Conservation (phyloP, 2,113 vertebrate genomes). For the Hoplias malabaricus region DNA sequence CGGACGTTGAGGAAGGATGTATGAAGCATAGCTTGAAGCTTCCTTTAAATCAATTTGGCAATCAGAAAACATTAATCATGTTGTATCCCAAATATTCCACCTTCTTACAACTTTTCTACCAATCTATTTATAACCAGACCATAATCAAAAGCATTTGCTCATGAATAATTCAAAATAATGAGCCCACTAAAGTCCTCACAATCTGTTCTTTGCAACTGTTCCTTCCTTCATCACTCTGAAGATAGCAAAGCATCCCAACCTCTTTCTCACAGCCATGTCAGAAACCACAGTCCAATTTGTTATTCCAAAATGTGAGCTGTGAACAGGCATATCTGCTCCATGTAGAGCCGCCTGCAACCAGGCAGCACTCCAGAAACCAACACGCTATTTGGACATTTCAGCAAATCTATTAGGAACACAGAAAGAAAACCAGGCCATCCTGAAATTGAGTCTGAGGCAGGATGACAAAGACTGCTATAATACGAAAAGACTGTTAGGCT, state of each 20-base stretch:
- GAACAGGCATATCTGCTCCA: neutral
- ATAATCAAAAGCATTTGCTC: no score
- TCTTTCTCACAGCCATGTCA: neutral
- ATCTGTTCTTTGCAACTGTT: neutral
- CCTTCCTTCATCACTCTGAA: no score
- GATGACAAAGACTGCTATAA: neutral
- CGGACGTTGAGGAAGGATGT: neutral
- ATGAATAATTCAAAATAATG: no score
- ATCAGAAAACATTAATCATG: neutral
- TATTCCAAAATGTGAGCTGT: neutral
- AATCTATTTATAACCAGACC: neutral
- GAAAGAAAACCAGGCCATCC: conserved; percentile 48
- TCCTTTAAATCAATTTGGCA: neutral
- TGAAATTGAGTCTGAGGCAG: conserved; percentile 17
- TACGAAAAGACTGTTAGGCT: neutral
- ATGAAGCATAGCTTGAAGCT: neutral
- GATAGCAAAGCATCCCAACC: neutral
- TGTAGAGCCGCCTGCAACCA: neutral
- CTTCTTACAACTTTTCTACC: neutral
- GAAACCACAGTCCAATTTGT: neutral
- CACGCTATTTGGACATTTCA: neutral
- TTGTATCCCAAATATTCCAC: neutral
- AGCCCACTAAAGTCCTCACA: no score
- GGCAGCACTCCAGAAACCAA: neutral
- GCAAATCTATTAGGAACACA: conserved; percentile 35